Evolutionary conservation across 2,888 invertebrate genomes (phyloP), one percentile per base, ranked within the genome.

Genomic region (Drosophila longiperda): DNA sequence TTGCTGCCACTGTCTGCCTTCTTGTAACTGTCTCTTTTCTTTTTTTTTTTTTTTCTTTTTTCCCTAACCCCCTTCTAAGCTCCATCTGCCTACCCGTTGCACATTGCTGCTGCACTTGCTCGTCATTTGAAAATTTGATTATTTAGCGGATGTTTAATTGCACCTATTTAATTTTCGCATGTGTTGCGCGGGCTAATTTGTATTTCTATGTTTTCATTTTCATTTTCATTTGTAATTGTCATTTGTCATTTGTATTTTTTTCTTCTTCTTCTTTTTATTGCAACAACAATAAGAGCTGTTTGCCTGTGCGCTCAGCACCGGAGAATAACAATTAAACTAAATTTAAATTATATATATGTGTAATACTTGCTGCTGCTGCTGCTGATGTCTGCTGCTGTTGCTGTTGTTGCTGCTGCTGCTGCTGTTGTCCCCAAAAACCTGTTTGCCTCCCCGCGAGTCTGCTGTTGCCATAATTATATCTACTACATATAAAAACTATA

Each of bases 141-240:
- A 91, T 92, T 91, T 92, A 84, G 91, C 92, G 92, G 91, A 91
- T 92, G 92, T 91, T 91, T 91, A 92, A 91, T 91, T 91, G 91
- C 83, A 89, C 90, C 91, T 92, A 91, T 91, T 91, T 90, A 90
- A 89, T 91, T 91, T 90, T 90, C 80, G 75, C 81, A 80, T 85
- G 73, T 69, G 71, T 70, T 77, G 55, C 66, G 83, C 61, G 64
- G 29, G 49, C 60, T 70, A 80, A 76, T 76, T 76, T 80, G 76
- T 75, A 80, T 70, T 61, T 48, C 67, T 71, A 77, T 77, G 80
- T 80, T 77, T 77, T 77, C 64, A 87, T 88, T 88, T 77, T 62
- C 71, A 83, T 66, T 83, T 69, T 66, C 61, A 74, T 75, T 88
- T 81, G 76, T 78, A 88, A 86, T 86, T 86, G 87, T 88, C 89